A percentile compares a stretch with the other conserved stretches of the same genome.
These are phyloP conservation scores for Onychorhynchus coronatus DNA, from an alignment of 2,113 vertebrate genomes.

Conservation along the genomic window DNA sequence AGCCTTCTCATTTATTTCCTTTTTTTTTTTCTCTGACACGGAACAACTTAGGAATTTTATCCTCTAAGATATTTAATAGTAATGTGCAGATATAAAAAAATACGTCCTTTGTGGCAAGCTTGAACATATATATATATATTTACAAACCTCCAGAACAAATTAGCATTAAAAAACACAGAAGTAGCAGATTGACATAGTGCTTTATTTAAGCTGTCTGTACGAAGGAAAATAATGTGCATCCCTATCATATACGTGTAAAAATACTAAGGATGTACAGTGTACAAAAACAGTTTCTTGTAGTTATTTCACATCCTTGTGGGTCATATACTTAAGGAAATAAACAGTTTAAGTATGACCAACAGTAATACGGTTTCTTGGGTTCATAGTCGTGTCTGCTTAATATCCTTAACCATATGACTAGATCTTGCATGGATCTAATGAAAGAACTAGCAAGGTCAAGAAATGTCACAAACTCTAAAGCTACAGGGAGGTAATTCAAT, in stretches of 20 bases:
- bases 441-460: conserved; percentile 87
- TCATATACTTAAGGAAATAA: conserved; percentile 83
- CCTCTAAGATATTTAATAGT: conserved; percentile 52
- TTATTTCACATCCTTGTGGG: conserved; percentile 88
- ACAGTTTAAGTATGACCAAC: conserved; percentile 81
- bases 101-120: conserved; percentile 38
- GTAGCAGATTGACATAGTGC: conserved; percentile 92
- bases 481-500: conserved; percentile 89
- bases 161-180: conserved; percentile 72
- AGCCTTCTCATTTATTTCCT: conserved; percentile 25
- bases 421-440: conserved; percentile 82
- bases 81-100: conserved; percentile 60
- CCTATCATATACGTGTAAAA: conserved; percentile 97
- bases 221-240: conserved; percentile 96
- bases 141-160: conserved; percentile 68
- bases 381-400: conserved; percentile 79
- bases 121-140: conserved; percentile 57
- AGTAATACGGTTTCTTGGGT: conserved; percentile 80
- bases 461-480: conserved; percentile 89
- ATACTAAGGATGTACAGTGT: conserved; percentile 98
- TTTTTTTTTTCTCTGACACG: conserved; percentile 18
- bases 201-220: conserved; percentile 98
- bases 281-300: conserved; percentile 92
- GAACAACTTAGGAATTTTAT: conserved; percentile 29
- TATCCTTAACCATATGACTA: conserved; percentile 83